Conservation (phyloP, 2,797 vertebrate species). For the Natrix natrix region DNA sequence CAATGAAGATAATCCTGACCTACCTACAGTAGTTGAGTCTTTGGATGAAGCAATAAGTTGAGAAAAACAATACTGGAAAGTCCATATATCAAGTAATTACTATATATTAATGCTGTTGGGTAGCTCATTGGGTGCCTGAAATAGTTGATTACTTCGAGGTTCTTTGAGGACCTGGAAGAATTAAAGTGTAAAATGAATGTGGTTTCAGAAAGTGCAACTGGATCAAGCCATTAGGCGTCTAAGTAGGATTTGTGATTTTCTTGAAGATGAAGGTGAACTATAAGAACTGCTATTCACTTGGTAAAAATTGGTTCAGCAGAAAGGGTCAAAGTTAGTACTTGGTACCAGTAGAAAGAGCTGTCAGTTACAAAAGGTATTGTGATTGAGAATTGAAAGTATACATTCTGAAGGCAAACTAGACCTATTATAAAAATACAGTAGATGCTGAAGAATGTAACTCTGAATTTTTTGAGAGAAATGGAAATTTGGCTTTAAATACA, state of each 20-base stretch:
- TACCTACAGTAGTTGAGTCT: neutral
- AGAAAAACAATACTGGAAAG: neutral
- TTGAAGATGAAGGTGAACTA: neutral
- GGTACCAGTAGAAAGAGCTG: neutral
- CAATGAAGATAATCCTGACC: neutral
- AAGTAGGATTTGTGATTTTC: neutral
- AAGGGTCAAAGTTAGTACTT: neutral
- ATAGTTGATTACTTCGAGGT: accelerated
- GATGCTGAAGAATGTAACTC: neutral
- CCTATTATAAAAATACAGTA: neutral
- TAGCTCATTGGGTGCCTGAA: neutral
- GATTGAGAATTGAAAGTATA: no score
- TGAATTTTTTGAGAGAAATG: neutral
- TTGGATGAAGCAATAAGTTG: neutral
- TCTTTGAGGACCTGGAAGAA: neutral
- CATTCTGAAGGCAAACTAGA: no score
- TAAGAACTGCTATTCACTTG: neutral
- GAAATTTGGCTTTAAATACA: neutral
- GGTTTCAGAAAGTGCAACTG: neutral
- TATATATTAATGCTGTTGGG: neutral
- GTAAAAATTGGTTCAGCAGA: neutral
- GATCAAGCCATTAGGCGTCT: neutral
- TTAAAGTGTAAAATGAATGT: neutral
- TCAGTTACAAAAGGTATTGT: neutral
- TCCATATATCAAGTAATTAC: conserved; percentile 10